Evolutionary conservation across 2,113 vertebrate species (phyloP), one percentile per base, ranked within the genome.

Genomic region (Pithys albifrons): DNA sequence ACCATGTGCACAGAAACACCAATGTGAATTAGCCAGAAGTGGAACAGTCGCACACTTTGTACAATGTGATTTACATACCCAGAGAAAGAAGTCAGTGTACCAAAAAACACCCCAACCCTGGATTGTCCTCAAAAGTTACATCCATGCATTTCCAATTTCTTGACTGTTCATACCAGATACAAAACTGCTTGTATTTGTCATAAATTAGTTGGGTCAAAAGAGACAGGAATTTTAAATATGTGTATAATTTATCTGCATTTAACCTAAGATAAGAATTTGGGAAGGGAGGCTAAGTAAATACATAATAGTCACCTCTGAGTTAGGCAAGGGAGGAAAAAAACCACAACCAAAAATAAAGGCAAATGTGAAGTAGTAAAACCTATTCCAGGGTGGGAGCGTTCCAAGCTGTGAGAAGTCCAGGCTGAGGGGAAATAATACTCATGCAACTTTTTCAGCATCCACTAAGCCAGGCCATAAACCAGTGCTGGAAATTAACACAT

Each of bases 401-500:
- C 72, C 57, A 87, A 62, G 31, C 48, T 88, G 7, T 45, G 64
- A 71, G 58, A 54, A 74, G 49, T 69, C n/a, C 19, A 80, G 77
- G 54, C 70, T 78, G 49, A 91, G 41, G 37, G 46, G 62, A 84
- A 92, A 65, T 87, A 84, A 62, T 39, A 88, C 43, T 74, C 0
- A 0, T 65, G 54, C 49, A 76, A 54, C 55, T 75, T 85, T 85
- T 83, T 59, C 35, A 88, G 31, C 64, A 65, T 89, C 45, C 57
- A 35, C 41, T 87, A 89, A 85, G 37, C 80, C 88, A 85, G 92
- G 66, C 66, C 70, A 73, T 91, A 97, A 95, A 91, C 79, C 88
- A 73, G 66, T 73, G 65, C 70, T 96, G 80, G 41, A 93, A 87
- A 94, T n/a, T 62, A 91, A 80, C 46, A 65, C 73, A 71, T n/a